Evolutionary conservation across 2,797 vertebrate species (phyloP).

Genomic region (Botia almorhae): DNA sequence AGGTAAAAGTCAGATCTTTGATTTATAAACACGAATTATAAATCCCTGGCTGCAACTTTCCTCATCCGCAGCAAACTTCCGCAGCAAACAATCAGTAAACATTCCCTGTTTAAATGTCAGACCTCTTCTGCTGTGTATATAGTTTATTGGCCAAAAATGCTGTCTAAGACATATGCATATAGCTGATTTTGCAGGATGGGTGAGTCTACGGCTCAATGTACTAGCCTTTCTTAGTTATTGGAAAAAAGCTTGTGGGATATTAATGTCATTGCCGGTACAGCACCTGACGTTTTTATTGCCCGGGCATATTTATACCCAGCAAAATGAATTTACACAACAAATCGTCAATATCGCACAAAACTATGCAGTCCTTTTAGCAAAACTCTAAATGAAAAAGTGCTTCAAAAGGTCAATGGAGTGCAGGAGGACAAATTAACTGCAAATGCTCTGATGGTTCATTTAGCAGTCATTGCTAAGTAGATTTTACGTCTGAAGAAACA

Average conservation of each 20-base stretch:
- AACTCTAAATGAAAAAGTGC: not conserved
- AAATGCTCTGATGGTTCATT: not conserved
- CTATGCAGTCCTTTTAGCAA: slow-evolving; percentile 49
- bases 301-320: slow-evolving; percentile 44
- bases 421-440: not conserved
- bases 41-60: slow-evolving; percentile 31
- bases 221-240: slow-evolving; percentile 57
- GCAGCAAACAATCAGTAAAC: slow-evolving; percentile 44
- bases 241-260: slow-evolving; percentile 43
- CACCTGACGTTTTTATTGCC: slow-evolving; percentile 58
- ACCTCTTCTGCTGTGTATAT: slow-evolving; percentile 51
- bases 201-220: slow-evolving; percentile 60
- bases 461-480: not conserved
- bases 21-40: slow-evolving; percentile 40
- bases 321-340: slow-evolving; percentile 53
- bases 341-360: slow-evolving; percentile 38
- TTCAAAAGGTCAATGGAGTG: slow-evolving; percentile 2
- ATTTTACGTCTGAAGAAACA: not conserved
- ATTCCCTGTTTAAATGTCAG: slow-evolving; percentile 45
- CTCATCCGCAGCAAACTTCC: slow-evolving; percentile 8
- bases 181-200: slow-evolving; percentile 68
- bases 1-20: slow-evolving; percentile 33
- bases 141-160: slow-evolving; percentile 51
- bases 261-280: slow-evolving; percentile 59
- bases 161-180: slow-evolving; percentile 55